Percentiles rank a stretch among this genome's conserved stretches.
These are phyloP conservation scores for Lasioglossum baleicum DNA, from an alignment of 1,140 invertebrate genomes.

Conservation along the genomic window DNA sequence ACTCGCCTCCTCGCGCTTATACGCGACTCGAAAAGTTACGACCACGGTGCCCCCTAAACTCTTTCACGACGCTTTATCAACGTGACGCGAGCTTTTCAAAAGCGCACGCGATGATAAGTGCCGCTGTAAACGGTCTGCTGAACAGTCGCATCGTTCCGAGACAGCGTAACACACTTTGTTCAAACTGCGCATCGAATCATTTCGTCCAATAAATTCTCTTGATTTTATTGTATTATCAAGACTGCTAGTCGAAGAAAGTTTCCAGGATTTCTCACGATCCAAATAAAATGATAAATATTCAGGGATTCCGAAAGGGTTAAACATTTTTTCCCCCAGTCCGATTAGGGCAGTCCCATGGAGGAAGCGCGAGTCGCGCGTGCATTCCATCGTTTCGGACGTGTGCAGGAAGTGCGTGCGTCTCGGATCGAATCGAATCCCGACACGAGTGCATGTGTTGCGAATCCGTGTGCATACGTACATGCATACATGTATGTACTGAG, in stretches of 20 bases:
- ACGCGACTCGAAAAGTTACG: background rate
- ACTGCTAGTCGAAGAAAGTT: no score
- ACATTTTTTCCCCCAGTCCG: background rate
- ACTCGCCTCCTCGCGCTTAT: background rate
- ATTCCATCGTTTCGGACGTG: constrained; percentile 44
- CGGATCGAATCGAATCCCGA: constrained; percentile 33
- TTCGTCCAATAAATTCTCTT: no score
- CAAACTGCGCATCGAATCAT: no score
- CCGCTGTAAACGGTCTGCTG: no score
- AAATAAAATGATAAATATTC: background rate
- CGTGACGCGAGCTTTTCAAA: no score
- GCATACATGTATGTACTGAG: background rate
- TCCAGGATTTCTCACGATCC: no score
- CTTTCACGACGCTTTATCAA: no score
- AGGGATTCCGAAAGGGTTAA: background rate
- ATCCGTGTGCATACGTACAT: background rate
- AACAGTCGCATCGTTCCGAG: no score
- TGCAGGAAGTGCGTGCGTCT: constrained; percentile 31
- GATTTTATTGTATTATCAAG: no score
- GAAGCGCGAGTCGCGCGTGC: constrained; percentile 37
- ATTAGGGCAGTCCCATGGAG: constrained; percentile 1
- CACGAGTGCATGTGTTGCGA: constrained; percentile 14
- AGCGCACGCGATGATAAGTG: no score
- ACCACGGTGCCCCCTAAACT: background rate
- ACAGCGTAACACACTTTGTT: no score